Evolutionary conservation across 2,797 vertebrate genomes (phyloP), one percentile per base, ranked within the genome.

Genomic region (Buphagus erythrorhynchus): DNA sequence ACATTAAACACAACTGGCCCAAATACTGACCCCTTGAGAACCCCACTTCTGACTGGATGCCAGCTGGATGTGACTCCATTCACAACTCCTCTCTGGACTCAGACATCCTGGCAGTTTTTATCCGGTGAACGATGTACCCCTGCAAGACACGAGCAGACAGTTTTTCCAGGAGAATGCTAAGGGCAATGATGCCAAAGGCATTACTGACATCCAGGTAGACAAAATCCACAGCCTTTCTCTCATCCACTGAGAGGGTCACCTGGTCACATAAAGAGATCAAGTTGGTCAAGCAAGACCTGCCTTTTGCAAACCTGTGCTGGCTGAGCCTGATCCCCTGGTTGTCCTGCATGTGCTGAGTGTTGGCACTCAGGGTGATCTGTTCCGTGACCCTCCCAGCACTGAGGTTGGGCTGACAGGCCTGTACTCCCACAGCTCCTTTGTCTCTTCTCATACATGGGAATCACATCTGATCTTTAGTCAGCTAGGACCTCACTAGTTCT

Each of bases 111-210:
- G 17, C 20, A 10, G 16, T 35, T 74, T 67, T 57, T 75, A 35
- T 25, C 18, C 21, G 19, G 16, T 9, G 14, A 40, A 49, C 1
- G 1, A 10, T 35, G 33, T 9, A 18, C 9, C 11, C 3, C 1
- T 59, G 28, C 46, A 61, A 43, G 24, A 20, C 40, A 29, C 0
- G 1, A 66, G 35, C 46, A 43, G 16, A 6, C 8, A 33, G 7
- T 59, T 86, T 87, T 35, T 87, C 28, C 40, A 24, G n/a, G 20
- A 11, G 26, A 17, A 31, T 55, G 28, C 24, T 49, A 17, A 45
- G 52, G 18, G 25, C 43, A 55, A 20, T 7, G 1, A 7, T 49
- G 46, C 49, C 24, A 46, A 42, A 82, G 29, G 15, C 59, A 82
- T 67, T 82, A 22, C 26, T 82, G 14, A 67, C 57, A n/a, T 67